Evolutionary conservation across 2,888 invertebrate species (phyloP), one percentile per base, ranked within the genome.

Genomic region (Pilophorus perplexus): DNA sequence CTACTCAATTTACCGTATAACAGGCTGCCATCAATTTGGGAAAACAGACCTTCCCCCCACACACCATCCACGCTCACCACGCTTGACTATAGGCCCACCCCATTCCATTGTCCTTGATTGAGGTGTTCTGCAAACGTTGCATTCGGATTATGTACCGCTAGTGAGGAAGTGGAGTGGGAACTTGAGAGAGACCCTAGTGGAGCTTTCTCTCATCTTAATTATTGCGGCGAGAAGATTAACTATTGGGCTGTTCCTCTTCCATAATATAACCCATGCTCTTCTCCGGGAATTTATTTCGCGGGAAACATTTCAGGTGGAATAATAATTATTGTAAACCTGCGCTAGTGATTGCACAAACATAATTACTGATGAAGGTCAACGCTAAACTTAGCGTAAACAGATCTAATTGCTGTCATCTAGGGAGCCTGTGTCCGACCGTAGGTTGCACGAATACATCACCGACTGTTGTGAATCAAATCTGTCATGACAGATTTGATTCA

Each of bases 121-220:
- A 44, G 44, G 44, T 44, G 44, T 44, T 44, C 18, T 44, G 44
- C 44, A 44, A 44, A 44, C 44, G 44, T 44, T 44, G 44, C 44
- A 44, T 44, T 44, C 20, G 44, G 22, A 22, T 44, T 22, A 22
- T 18, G 14, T 44, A 12, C 20, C 16, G 18, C 20, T 14, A 18
- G 16, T 16, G 18, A 10, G 3, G 44, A 22, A 22, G 44, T 1
- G 18, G 44, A 22, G 18, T 38, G 38, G 6, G 14, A 14, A 14
- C 12, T n/a, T 12, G 14, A 4, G 44, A 44, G 44, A n/a, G 44
- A 44, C 44, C 44, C 44, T 18, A 22, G 44, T 44, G 44, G 18
- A 22, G 44, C 44, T 44, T 44, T 44, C 44, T 44, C 44, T 44
- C 44, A 44, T 44, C 44, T 44, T 44, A 44, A 44, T 44, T n/a